phyloP scores from a whole-genome alignment of 2,797 vertebrate species.

The Dendrocincla tyrannina region DNA sequence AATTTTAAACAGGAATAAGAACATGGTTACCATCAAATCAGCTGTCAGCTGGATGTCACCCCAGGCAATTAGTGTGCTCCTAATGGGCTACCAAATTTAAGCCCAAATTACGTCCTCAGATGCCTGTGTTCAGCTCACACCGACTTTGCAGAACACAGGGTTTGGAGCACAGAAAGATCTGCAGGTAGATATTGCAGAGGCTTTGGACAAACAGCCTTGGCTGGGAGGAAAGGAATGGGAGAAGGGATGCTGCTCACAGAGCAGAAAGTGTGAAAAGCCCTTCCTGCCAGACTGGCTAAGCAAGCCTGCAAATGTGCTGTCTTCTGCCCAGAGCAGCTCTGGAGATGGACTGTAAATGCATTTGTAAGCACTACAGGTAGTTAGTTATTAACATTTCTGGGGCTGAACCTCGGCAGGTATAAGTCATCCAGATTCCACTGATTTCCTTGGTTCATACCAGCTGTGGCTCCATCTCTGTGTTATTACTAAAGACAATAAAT shows the following conservation, averaged over 20 bases:
- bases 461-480: background rate
- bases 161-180: background rate
- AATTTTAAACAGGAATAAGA: conserved; percentile 52
- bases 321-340: background rate
- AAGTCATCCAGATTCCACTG: conserved; percentile 4
- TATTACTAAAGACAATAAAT: conserved; percentile 8
- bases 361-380: conserved; percentile 45
- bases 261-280: conserved; percentile 19
- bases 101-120: conserved; percentile 38
- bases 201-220: conserved; percentile 3
- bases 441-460: background rate
- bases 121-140: background rate
- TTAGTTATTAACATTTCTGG: conserved; percentile 14
- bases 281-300: background rate
- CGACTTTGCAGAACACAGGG: background rate
- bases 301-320: background rate
- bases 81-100: conserved; percentile 50
- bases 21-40: conserved; percentile 50
- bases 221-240: background rate
- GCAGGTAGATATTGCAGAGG: background rate
- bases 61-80: conserved; percentile 62
- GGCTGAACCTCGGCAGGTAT: background rate
- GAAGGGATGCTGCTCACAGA: conserved; percentile 13
- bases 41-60: conserved; percentile 59
- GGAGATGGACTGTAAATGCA: conserved; percentile 6